These are phyloP conservation scores for Gonatopus flavifemur DNA, from an alignment of 1,140 invertebrate species.

Conservation along the genomic window DNA sequence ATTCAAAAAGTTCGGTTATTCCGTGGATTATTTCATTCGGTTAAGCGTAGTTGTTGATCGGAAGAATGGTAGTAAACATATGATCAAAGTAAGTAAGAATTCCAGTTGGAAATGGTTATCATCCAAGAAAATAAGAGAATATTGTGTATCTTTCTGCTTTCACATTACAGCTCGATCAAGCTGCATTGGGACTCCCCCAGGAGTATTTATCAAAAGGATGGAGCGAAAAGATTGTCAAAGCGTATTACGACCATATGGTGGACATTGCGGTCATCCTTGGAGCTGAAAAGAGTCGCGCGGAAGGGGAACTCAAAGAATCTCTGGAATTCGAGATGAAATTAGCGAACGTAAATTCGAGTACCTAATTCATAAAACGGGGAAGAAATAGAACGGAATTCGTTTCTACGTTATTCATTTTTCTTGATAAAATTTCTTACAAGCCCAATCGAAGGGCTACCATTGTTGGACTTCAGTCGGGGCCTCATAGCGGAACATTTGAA, in stretches of 20 bases:
- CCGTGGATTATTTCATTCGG: slow-evolving; percentile 90
- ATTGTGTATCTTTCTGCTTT: too few species aligned
- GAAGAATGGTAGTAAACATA: slow-evolving; percentile 83
- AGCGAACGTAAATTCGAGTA: slow-evolving; percentile 85
- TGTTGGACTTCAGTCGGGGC: too few species aligned
- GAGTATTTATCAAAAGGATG: slow-evolving; percentile 88
- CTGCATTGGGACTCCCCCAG: slow-evolving; percentile 80
- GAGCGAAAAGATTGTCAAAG: slow-evolving; percentile 74
- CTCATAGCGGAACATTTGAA: too few species aligned
- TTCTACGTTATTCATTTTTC: too few species aligned
- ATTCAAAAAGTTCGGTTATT: slow-evolving; percentile 78
- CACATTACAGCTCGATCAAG: slow-evolving; percentile 81
- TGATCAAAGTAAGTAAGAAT: slow-evolving; percentile 78
- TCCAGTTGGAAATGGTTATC: too few species aligned
- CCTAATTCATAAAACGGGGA: too few species aligned
- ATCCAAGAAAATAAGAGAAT: too few species aligned
- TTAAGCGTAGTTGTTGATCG: slow-evolving; percentile 87
- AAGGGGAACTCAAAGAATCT: slow-evolving; percentile 76
- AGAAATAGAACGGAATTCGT: too few species aligned
- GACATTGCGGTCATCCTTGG: slow-evolving; percentile 87
- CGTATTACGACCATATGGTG: slow-evolving; percentile 83
- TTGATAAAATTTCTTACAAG: background rate
- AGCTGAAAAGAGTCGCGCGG: slow-evolving; percentile 70
- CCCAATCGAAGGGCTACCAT: background rate
- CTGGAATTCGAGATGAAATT: slow-evolving; percentile 90